Evolutionary conservation across 1,140 invertebrate genomes (phyloP).

Genomic region (Aphidius ervi): DNA sequence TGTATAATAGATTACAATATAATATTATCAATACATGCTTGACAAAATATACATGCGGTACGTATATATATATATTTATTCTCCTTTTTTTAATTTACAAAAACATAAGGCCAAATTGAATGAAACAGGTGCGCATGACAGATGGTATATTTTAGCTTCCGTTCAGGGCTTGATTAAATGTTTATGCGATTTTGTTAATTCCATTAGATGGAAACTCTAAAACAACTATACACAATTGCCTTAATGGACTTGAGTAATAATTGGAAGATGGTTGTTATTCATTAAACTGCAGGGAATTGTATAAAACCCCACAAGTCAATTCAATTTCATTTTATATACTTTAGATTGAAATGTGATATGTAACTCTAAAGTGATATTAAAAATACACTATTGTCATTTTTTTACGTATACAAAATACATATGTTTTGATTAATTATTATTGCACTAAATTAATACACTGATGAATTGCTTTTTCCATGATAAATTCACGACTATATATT

Average conservation of each 20-base stretch:
- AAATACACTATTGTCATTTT: neutral
- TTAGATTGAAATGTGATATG: slow-evolving; percentile 13
- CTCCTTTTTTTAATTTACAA: slow-evolving; percentile 22
- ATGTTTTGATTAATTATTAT: neutral
- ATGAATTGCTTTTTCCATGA: too few species aligned
- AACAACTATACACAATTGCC: slow-evolving; percentile 8
- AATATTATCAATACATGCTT: neutral
- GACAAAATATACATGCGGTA: too few species aligned
- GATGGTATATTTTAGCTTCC: slow-evolving; percentile 39
- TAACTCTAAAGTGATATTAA: slow-evolving; percentile 2
- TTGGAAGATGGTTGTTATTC: slow-evolving; percentile 16
- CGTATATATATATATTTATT: neutral
- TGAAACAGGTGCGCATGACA: slow-evolving; percentile 40
- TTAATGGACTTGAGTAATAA: slow-evolving; percentile 26
- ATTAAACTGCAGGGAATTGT: slow-evolving; percentile 9
- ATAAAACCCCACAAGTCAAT: slow-evolving; percentile 9
- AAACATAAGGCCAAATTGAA: slow-evolving; percentile 13
- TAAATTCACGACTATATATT: neutral
- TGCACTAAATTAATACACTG: neutral
- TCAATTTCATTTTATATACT: slow-evolving; percentile 6
- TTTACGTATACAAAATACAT: neutral
- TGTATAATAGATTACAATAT: neutral
- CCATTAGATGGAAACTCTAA: slow-evolving; percentile 21
- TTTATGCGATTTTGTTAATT: slow-evolving; percentile 32
- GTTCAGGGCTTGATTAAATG: slow-evolving; percentile 34